Conservation (phyloP, 2,113 vertebrate species). For the Vidua chalybeata region DNA sequence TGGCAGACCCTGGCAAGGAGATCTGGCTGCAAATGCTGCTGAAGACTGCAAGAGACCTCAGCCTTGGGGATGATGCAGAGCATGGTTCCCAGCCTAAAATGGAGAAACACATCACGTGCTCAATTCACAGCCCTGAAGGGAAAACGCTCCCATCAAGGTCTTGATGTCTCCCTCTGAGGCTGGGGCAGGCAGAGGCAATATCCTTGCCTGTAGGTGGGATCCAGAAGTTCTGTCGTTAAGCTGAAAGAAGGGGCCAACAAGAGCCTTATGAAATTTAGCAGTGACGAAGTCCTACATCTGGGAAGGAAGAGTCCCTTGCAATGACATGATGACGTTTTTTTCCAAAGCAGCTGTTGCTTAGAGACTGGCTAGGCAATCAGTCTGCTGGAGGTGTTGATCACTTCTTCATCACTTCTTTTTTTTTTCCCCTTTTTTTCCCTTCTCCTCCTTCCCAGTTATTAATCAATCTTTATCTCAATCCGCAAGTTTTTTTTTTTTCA, state of each 20-base stretch:
- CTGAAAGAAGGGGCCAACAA: background rate
- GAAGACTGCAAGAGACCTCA: background rate
- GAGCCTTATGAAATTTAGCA: background rate
- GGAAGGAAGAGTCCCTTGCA: background rate
- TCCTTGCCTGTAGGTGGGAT: background rate
- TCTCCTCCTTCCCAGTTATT: background rate
- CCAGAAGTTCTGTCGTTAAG: background rate
- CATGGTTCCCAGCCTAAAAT: background rate
- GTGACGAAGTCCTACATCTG: background rate
- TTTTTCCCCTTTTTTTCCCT: background rate
- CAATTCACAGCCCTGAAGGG: background rate
- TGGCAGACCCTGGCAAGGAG: background rate
- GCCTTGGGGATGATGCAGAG: background rate
- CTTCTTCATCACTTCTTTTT: background rate
- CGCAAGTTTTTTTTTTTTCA: background rate
- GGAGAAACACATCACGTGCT: background rate
- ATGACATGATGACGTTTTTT: background rate
- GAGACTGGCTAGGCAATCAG: background rate
- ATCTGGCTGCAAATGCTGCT: accelerated
- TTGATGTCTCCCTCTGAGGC: background rate
- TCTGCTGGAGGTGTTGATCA: background rate
- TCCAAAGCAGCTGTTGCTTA: background rate
- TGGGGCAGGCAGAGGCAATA: background rate
- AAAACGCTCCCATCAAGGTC: background rate
- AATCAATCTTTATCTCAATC: background rate